Evolutionary conservation across 1,140 invertebrate species (phyloP), one percentile per base, ranked within the genome.

Genomic region (Drosophila repletoides): DNA sequence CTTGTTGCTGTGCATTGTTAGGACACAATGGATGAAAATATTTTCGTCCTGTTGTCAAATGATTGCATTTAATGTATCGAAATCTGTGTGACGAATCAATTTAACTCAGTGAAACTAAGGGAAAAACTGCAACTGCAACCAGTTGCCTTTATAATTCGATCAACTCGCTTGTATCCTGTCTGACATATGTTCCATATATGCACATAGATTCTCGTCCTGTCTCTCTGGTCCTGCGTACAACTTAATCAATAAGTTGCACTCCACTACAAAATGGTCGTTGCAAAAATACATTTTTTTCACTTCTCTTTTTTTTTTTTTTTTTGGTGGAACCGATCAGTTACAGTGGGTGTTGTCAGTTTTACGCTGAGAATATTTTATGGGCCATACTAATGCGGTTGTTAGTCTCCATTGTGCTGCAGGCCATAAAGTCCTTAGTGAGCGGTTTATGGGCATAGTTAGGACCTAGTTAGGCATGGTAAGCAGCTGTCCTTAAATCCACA

Each of bases 21-120:
- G 80, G 81, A 88, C 84, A 88, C 84, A 88, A 88, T 79, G 71
- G 87, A 86, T 76, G 74, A 88, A 89, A 89, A 88, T 88, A 88
- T 88, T 88, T 88, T 88, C 87, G 87, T 88, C 87, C 87, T 88
- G 81, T 79, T 89, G 87, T 89, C 87, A 88, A 89, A 88, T 88
- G 87, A 89, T 89, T 89, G 77, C 87, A 80, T 89, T 89, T 89
- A 89, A 89, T 89, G 87, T 76, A 87, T 89, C 72, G 68, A 83
- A 89, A 89, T 88, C 87, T 70, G 87, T 72, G 88, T 88, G 76
- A 89, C 87, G 81, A 89, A 89, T 80, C 81, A 72, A 76, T 80
- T 89, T 45, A 43, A 65, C 46, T 60, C 63, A 40, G 36, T 55
- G 38, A 26, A 10, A 73, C n/a, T n/a, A n/a, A 19, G 29, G 46